Base-by-base conservation (phyloP, 64 coral and sea anemone species). In the Hydrozoanthus tunicans region DNA sequence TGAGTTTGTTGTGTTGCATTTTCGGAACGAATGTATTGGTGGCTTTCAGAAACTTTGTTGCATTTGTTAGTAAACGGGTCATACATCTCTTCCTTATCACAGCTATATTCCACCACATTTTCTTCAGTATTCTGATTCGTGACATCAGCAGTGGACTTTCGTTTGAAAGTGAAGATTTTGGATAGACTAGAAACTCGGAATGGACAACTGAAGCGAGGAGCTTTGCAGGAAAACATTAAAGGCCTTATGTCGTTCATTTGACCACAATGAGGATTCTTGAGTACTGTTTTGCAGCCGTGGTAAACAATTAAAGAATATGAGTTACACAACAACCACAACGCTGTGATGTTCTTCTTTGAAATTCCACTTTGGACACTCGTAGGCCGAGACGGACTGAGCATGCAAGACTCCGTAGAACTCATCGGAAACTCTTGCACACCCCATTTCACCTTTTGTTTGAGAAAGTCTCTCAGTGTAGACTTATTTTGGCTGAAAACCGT, bases 21-120 rank as follows among this genome's bases (percentile, higher is more conserved):
- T 77, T 15, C 17, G 15, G 14, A n/a, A 8, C 9, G 14, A 1
- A 5, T 58, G 23, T 8, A 57, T 2, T 7, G 11, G 13, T 13
- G 13, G 6, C 52, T 53, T 79, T 9, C 8, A 24, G 53, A 58
- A 56, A 79, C 5, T 55, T 55, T 59, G 56, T 55, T 55, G 53
- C 77, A 79, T 11, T 15, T 5, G 55, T 79, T 55, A 20, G 77
- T 79, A 17, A 79, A 79, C 7, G 77, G 77, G 58, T 79, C 77
- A 23, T 79, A 79, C n/a, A 79, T 79, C 53, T 58, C 55, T 55
- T 8, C 55, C 0, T 8, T 1, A 58, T 55, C 17, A 55, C 55
- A 79, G 26, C 3, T 73, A 73, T 73, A 73, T 24, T 6, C 7
- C n/a, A 73, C 25, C 13, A 25, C 70, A 3, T 1, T 73, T 32